phyloP scores from a whole-genome alignment of 2,797 vertebrate species.

The Ceryle rudis region DNA sequence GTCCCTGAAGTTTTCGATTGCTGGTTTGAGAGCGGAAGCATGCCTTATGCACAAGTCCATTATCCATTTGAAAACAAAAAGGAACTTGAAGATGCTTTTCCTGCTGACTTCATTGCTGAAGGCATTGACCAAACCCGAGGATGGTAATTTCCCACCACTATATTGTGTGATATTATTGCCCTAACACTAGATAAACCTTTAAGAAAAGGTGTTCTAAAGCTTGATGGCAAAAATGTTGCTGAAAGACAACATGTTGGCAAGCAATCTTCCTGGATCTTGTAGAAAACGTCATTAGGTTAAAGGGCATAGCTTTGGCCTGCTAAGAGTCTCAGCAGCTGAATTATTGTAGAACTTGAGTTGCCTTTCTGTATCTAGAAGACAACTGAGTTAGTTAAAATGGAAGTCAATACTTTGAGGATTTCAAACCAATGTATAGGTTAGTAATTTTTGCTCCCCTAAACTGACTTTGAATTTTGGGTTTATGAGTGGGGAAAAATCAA shows the following conservation, averaged over 20 bases:
- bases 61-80: constrained; percentile 93
- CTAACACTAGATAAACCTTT: neutral
- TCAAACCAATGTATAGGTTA: neutral
- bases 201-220: neutral
- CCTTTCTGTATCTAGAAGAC: too few species aligned
- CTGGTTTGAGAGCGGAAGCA: constrained; percentile 99
- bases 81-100: constrained; percentile 94
- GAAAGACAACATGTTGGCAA: neutral
- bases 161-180: accelerated
- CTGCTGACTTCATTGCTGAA: constrained; percentile 97
- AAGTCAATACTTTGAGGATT: neutral
- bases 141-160: constrained; percentile 81
- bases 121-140: constrained; percentile 99
- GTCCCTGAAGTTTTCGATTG: constrained; percentile 96
- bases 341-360: neutral
- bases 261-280: neutral
- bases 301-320: neutral
- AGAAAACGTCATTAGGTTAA: neutral
- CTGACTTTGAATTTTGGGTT: neutral
- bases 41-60: constrained; percentile 97
- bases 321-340: neutral
- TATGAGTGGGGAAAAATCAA: neutral
- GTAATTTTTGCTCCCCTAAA: neutral
- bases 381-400: neutral
- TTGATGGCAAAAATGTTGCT: neutral